Percentiles rank a stretch among this genome's conserved stretches.
phyloP scores from a whole-genome alignment of 2,888 invertebrate genomes.

The Eilema depressum region DNA sequence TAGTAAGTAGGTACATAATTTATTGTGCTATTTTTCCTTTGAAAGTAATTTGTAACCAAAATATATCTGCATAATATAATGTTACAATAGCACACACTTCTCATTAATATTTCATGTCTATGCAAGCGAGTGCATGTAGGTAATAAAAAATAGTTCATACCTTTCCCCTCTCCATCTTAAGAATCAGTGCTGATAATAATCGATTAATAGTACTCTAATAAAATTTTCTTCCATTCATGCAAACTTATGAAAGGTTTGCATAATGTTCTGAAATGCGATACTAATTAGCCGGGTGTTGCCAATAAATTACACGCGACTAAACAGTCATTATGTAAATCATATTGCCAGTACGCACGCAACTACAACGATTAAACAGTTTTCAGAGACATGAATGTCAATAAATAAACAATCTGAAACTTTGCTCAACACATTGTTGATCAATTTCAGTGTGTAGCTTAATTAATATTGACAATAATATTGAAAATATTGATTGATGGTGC shows the following conservation, averaged over 20 bases:
- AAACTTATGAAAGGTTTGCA: conserved; percentile 20
- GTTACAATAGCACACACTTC: background rate
- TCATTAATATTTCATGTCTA: background rate
- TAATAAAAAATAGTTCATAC: too few relatives aligned
- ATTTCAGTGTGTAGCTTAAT: background rate
- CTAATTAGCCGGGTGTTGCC: conserved; percentile 25
- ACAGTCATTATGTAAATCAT: conserved; percentile 32
- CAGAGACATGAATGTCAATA: conserved; percentile 21
- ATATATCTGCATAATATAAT: too few relatives aligned
- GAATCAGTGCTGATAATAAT: background rate
- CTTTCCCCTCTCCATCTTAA: background rate
- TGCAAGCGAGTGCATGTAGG: background rate
- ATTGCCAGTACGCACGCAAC: conserved; percentile 25
- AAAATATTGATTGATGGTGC: too few relatives aligned
- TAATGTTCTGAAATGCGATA: conserved; percentile 25
- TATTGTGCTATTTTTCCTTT: too few relatives aligned
- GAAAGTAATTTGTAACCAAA: too few relatives aligned
- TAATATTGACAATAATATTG: too few relatives aligned
- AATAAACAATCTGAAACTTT: conserved; percentile 13
- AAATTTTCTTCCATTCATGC: conserved; percentile 13
- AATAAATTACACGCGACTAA: conserved; percentile 29
- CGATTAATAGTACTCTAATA: background rate
- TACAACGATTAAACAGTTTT: conserved; percentile 22
- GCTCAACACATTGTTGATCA: conserved; percentile 5
- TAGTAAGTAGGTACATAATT: too few relatives aligned